Evolutionary conservation across 2,888 invertebrate species (phyloP), one percentile per base, ranked within the genome.

Genomic region (Drosophila testacea): DNA sequence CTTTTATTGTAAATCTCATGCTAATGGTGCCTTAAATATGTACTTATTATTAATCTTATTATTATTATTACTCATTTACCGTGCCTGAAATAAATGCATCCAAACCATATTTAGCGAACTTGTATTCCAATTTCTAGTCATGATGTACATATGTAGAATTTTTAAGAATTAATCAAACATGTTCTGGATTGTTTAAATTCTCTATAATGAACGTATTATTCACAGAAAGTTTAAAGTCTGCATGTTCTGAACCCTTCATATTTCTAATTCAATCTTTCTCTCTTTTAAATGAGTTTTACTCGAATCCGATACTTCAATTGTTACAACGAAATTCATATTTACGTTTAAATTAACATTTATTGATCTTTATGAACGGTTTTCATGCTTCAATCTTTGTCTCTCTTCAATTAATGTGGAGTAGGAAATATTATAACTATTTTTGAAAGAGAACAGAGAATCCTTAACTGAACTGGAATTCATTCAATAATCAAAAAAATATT

Each of bases 1-100:
- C 69, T 69, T 63, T 79, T 79, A 67, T 72, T 77, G 68, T 57
- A 72, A 77, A 68, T 68, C 75, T 72, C 72, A 54, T 48, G 67
- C 68, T 59, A 65, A 77, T 59, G 65, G 56, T 78, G 68, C 77
- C 65, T 69, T 57, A 30, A 47, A 62, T 60, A 65, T 67, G 56
- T 51, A 54, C 69, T 56, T 70, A 63, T 44, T 32, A 16, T 52
- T 28, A 7, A 30, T 30, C 13, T 47, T 54, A 41, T 36, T 36
- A 44, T 56, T 27, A 32, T 6, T 54, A 38, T 30, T 55, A 38
- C 39, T 54, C 44, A 62, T 59, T 61, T 47, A 75, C 10, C 46
- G 30, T 64, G 51, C 54, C 50, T 60, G 32, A 44, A 22, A 27
- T 56, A 62, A 65, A 62, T 61, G 59, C 41, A 54, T 44, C 36